Conservation (phyloP, 2,888 invertebrate species). For the Diachrysia chrysitis region DNA sequence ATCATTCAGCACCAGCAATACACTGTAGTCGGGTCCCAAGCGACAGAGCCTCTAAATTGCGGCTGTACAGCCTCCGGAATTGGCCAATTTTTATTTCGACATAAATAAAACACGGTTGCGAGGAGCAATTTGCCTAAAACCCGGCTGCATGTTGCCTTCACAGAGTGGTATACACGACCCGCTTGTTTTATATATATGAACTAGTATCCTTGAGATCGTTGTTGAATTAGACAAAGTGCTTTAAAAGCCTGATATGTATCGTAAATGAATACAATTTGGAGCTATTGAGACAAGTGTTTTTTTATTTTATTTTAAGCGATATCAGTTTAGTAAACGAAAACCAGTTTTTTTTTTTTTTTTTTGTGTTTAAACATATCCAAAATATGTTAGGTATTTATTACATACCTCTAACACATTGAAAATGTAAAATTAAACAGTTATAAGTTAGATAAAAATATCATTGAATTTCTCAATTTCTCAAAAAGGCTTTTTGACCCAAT, state of each 20-base stretch:
- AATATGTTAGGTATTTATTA: constrained; percentile 22
- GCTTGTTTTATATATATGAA: constrained; percentile 29
- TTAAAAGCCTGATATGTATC: background rate
- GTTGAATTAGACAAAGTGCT: background rate
- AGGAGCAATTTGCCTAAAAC: constrained; percentile 85
- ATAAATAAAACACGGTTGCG: constrained; percentile 84
- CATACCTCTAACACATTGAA: constrained; percentile 31
- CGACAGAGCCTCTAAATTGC: constrained; percentile 69
- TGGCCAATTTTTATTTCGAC: constrained; percentile 81
- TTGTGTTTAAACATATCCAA: too few relatives aligned
- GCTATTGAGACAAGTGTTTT: background rate
- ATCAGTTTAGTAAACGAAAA: too few relatives aligned
- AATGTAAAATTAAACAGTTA: constrained; percentile 20
- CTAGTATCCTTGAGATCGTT: background rate
- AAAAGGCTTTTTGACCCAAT: constrained; percentile 53
- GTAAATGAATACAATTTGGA: background rate
- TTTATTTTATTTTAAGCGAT: too few relatives aligned
- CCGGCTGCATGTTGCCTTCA: constrained; percentile 60
- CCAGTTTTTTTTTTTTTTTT: too few relatives aligned
- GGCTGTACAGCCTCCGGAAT: constrained; percentile 68
- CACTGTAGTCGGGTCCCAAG: constrained; percentile 45
- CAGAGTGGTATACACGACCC: constrained; percentile 44
- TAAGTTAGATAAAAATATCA: constrained; percentile 8
- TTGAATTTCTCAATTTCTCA: constrained; percentile 48
- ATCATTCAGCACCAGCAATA: constrained; percentile 43